phyloP scores from a whole-genome alignment of 64 coral and sea anemone species.

The Actinia tenebrosa region DNA sequence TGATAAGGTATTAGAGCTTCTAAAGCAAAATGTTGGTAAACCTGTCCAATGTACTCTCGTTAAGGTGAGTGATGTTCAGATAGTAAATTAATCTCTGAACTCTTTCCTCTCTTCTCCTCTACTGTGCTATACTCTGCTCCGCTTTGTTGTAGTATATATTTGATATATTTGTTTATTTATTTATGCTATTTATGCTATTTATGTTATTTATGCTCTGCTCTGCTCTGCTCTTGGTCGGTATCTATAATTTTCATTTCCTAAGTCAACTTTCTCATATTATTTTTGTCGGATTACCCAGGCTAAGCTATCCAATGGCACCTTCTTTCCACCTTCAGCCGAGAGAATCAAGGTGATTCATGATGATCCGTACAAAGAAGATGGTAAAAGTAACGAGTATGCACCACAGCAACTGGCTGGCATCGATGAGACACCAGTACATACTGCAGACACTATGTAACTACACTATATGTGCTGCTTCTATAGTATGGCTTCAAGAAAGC shows the following conservation, averaged over 20 bases:
- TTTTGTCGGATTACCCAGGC: conserved; percentile 1
- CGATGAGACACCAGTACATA: conserved; percentile 80
- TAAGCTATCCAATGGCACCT: conserved; percentile 48
- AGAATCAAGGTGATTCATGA: conserved; percentile 49
- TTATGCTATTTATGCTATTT: background rate
- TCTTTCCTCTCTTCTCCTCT: too few relatives aligned
- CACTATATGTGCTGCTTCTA: background rate
- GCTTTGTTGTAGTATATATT: background rate
- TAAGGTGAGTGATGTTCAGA: conserved; percentile 40
- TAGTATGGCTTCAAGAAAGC: too few relatives aligned
- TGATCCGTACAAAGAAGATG: conserved; percentile 55
- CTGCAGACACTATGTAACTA: conserved; percentile 77
- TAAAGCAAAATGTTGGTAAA: conserved; percentile 60
- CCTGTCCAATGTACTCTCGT: conserved; percentile 65
- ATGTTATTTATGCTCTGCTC: too few relatives aligned
- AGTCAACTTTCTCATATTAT: too few relatives aligned
- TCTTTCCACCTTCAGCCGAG: conserved; percentile 60
- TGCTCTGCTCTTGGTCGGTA: background rate
- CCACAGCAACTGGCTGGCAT: conserved; percentile 72
- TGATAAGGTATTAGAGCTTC: conserved; percentile 45
- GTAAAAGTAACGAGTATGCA: conserved; percentile 12
- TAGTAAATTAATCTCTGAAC: too few relatives aligned
- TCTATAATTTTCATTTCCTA: too few relatives aligned
- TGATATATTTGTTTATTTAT: too few relatives aligned
- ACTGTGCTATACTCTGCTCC: too few relatives aligned